phyloP scores from a whole-genome alignment of 2,113 vertebrate genomes.

The Sapajus apella region DNA sequence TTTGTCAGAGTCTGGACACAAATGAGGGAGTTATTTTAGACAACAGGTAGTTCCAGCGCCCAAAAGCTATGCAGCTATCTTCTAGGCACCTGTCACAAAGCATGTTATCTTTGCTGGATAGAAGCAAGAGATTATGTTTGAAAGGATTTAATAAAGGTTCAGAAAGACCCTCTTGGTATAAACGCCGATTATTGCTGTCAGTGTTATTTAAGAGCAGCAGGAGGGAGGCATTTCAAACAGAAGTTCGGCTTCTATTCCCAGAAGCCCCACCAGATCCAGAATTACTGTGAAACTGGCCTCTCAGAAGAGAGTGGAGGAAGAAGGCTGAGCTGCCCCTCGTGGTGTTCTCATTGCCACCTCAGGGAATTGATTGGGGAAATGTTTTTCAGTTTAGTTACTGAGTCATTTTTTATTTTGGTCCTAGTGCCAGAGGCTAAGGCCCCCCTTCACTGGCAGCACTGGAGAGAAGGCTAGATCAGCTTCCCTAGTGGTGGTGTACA shows the following conservation, averaged over 20 bases:
- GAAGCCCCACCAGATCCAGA: conserved; percentile 21
- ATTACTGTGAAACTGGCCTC: conserved; percentile 13
- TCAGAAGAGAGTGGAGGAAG: neutral
- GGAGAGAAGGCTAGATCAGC: neutral
- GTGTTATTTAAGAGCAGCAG: conserved; percentile 67
- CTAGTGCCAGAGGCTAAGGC: neutral
- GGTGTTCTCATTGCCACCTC: neutral
- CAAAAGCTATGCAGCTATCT: conserved; percentile 56
- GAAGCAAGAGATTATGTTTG: conserved; percentile 60
- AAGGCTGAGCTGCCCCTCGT: neutral
- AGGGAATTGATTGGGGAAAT: neutral
- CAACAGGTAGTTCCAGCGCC: conserved; percentile 26
- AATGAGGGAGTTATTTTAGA: conserved; percentile 63
- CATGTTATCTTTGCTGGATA: conserved; percentile 52
- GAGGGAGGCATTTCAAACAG: conserved; percentile 58
- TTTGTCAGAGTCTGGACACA: conserved; percentile 11
- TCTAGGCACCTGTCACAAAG: conserved; percentile 53
- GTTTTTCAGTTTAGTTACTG: neutral
- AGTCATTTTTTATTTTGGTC: conserved; percentile 6
- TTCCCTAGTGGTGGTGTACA: neutral
- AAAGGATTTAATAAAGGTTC: conserved; percentile 70
- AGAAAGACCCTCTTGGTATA: conserved; percentile 56
- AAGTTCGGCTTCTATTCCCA: conserved; percentile 64
- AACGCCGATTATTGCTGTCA: conserved; percentile 69
- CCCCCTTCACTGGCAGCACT: neutral